Evolutionary conservation across 2,113 vertebrate genomes (phyloP).

Genomic region (Rousettus leschenaultii): DNA sequence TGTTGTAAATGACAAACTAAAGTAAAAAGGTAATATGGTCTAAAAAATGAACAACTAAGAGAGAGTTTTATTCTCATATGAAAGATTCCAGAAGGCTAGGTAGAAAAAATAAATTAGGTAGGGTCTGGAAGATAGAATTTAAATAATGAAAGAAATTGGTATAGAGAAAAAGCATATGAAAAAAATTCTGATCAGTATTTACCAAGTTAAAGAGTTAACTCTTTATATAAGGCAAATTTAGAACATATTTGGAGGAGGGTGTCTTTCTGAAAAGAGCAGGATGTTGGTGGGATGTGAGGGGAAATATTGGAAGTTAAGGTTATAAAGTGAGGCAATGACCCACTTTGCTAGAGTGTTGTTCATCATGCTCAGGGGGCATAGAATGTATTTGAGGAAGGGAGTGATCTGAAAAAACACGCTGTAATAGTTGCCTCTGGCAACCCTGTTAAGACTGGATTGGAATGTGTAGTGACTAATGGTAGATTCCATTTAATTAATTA

Average conservation of each 20-base stretch:
- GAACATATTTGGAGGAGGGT: background rate
- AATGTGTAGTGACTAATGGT: background rate
- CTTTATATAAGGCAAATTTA: background rate
- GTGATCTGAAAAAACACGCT: background rate
- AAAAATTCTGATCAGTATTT: background rate
- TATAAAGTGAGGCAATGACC: background rate
- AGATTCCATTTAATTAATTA: background rate
- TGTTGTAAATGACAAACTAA: background rate
- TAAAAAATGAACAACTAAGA: background rate
- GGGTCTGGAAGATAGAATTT: background rate
- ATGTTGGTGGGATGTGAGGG: background rate
- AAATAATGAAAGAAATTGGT: background rate
- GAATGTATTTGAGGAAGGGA: background rate
- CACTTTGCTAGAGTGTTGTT: background rate
- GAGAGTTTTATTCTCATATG: background rate
- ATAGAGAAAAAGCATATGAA: background rate
- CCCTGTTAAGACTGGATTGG: background rate
- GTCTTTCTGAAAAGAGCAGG: background rate
- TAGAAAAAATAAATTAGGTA: background rate
- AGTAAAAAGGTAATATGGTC: background rate
- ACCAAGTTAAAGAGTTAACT: background rate
- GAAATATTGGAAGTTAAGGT: background rate
- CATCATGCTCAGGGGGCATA: rapidly evolving
- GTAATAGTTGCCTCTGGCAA: background rate
- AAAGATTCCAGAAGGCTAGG: background rate